phyloP scores from a whole-genome alignment of 2,797 vertebrate species.

The Hypotaenidia okinawae region DNA sequence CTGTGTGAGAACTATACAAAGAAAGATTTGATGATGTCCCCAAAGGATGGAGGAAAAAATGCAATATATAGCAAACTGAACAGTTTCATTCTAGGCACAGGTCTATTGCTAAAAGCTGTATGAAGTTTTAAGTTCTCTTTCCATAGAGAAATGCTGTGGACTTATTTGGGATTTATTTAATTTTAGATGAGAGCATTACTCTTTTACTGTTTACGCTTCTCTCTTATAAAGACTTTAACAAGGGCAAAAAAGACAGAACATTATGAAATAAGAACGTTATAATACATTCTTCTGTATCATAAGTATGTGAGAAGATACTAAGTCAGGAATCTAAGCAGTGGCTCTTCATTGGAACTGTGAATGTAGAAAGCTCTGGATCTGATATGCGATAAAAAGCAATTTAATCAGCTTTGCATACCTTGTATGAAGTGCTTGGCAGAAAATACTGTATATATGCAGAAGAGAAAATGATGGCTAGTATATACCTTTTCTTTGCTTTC shows the following conservation, averaged over 20 bases:
- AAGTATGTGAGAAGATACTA: neutral
- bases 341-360: neutral
- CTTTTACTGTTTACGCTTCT: neutral
- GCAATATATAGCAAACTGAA: neutral
- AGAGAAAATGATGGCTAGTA: neutral
- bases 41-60: neutral
- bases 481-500: neutral
- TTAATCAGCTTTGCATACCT: neutral
- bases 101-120: neutral
- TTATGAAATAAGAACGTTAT: neutral
- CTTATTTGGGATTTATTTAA: neutral
- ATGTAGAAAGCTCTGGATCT: neutral
- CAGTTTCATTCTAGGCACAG: neutral
- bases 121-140: neutral
- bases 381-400: neutral
- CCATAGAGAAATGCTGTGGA: neutral
- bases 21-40: neutral
- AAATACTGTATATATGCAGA: neutral
- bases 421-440: neutral
- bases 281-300: no score
- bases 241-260: neutral
- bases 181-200: neutral
- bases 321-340: neutral
- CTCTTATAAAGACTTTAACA: neutral
- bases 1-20: neutral